Evolutionary conservation across 2,113 vertebrate genomes (phyloP), one percentile per base, ranked within the genome.

Genomic region (Aegotheles bennettii): DNA sequence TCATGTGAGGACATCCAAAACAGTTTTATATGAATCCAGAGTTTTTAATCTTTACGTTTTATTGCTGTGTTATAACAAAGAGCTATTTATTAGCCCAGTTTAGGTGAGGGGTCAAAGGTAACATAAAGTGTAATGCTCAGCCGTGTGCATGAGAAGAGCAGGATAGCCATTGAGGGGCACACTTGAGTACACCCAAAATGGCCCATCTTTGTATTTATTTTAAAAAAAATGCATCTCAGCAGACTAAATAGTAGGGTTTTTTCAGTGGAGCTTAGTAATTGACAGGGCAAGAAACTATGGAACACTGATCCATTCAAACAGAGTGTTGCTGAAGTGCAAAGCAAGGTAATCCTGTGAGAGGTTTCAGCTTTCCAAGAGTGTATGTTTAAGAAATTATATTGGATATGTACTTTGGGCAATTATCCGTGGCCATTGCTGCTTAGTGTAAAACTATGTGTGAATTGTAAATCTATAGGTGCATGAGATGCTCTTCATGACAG

Each of bases 1-100:
- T 98, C 97, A 96, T 83, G 63, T 89, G 80, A 97, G 97, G 98
- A 98, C 97, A 95, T 82, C 64, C 85, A 73, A 95, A 96, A 63
- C 25, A 87, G 65, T 93, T 97, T 94, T 84, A 47, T 92, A 48
- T 69, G 56, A 75, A 92, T 56, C 35, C 20, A 38, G 29, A 35
- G 45, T 75, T 67, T 60, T 81, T 85, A 81, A 87, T 94, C 64
- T 80, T 50, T 51, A 77, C 35, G 24, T 90, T 95, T 89, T 92
- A 71, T 77, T 90, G 17, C 31, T 2, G 6, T 51, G 67, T 69
- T 68, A 48, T 40, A 90, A 90, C 35, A 59, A 87, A 80, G 60
- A 94, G 17, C 70, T 90, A 26, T 86, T 95, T 84, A 87, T 83
- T 97, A 78, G 65, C 45, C 63, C 1, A 1, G 54, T 76, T 96